A percentile compares a stretch with the other conserved stretches of the same genome.
These are phyloP conservation scores for Zophobas morio DNA, from an alignment of 1,140 invertebrate genomes.

Conservation along the genomic window DNA sequence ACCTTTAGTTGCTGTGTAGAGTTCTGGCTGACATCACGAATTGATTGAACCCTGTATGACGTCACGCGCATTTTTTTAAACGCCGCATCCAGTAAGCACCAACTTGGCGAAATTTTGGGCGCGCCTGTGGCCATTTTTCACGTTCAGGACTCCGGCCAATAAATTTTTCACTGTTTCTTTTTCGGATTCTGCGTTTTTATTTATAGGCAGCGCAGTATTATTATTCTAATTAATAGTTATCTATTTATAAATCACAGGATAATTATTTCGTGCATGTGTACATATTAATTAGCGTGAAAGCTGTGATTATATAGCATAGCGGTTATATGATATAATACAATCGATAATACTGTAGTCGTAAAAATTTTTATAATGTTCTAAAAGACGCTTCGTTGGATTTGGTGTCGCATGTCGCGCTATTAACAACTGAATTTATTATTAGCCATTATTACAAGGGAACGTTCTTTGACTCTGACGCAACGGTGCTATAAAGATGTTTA, in stretches of 20 bases:
- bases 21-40: too few relatives aligned
- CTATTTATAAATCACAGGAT: constrained; percentile 12
- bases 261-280: constrained; percentile 19
- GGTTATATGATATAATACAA: constrained; percentile 22
- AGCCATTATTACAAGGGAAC: neutral
- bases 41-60: too few relatives aligned
- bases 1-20: too few relatives aligned
- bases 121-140: neutral
- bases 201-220: neutral
- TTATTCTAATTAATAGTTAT: constrained; percentile 21
- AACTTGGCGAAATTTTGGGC: neutral
- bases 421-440: constrained; percentile 22
- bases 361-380: constrained; percentile 13
- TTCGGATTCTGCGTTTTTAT: too few relatives aligned
- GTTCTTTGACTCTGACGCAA: too few relatives aligned
- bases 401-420: constrained; percentile 3
- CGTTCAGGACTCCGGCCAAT: neutral
- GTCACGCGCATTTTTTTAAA: too few relatives aligned
- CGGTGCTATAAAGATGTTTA: too few relatives aligned
- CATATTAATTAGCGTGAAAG: constrained; percentile 37
- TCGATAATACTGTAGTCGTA: neutral
- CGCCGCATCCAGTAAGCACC: too few relatives aligned
- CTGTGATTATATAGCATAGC: constrained; percentile 5
- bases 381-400: constrained; percentile 13
- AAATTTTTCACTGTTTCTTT: neutral